phyloP scores from a whole-genome alignment of 2,888 invertebrate genomes.

The Drosophila falleni region DNA sequence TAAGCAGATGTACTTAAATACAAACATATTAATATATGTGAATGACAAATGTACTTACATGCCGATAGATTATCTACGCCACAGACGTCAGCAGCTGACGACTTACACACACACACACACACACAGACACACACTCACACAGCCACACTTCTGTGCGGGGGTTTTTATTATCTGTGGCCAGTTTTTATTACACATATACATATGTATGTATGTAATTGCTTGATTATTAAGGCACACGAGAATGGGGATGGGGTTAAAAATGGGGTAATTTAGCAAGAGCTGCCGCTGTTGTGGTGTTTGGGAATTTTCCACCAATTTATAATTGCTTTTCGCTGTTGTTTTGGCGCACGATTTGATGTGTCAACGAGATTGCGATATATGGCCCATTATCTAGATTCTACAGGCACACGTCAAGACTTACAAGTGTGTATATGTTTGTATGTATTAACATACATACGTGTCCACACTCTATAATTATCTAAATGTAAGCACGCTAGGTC shows the following conservation, averaged over 20 bases:
- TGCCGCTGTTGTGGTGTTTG: conserved; percentile 13
- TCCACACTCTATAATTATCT: conserved; percentile 50
- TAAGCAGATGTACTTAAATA: not conserved
- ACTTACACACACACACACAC: not conserved
- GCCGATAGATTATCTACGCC: conserved; percentile 9
- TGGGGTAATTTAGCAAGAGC: conserved; percentile 14
- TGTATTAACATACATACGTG: conserved; percentile 8
- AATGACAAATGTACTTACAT: not conserved
- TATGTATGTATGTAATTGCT: conserved; percentile 25
- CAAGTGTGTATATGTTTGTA: conserved; percentile 3
- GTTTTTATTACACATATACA: conserved; percentile 14
- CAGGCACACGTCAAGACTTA: conserved; percentile 1
- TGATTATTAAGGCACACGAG: conserved; percentile 15
- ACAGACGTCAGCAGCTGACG: conserved; percentile 32
- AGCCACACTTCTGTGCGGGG: not conserved
- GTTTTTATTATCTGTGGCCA: conserved; percentile 9
- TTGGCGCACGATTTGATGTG: conserved; percentile 54
- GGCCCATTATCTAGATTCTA: conserved; percentile 19
- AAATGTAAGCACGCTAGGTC: conserved; percentile 32
- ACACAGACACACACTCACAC: not conserved
- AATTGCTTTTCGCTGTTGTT: conserved; percentile 62
- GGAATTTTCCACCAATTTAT: conserved; percentile 64
- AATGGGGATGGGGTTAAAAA: not conserved
- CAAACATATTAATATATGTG: not conserved
- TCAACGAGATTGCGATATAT: conserved; percentile 48